Evolutionary conservation across 1,140 invertebrate genomes (phyloP).

Genomic region (Lepidurus couesii): DNA sequence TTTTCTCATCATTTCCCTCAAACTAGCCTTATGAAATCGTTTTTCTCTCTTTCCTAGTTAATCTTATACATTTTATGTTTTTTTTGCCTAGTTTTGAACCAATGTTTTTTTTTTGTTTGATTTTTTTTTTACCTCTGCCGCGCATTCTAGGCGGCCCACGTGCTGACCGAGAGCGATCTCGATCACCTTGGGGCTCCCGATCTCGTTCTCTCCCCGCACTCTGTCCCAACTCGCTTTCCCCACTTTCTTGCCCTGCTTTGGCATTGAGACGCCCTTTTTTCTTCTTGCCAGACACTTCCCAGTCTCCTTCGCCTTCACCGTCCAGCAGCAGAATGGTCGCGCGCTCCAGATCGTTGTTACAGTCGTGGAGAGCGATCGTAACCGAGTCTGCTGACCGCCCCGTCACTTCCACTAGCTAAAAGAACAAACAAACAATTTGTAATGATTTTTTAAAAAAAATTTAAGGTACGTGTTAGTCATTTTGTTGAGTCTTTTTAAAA

Average conservation of each 20-base stretch:
- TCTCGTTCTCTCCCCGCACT: constrained; percentile 44
- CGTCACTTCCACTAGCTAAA: constrained; percentile 46
- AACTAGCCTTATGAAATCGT: neutral
- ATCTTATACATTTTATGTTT: too few species aligned
- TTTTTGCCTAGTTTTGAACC: neutral
- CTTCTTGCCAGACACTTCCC: constrained; percentile 74
- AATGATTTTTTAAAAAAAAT: neutral
- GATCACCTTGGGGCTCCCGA: constrained; percentile 36
- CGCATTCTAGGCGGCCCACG: constrained; percentile 48
- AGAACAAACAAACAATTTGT: constrained; percentile 24
- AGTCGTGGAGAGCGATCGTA: constrained; percentile 47
- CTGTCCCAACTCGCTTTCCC: constrained; percentile 43
- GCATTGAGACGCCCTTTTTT: constrained; percentile 56
- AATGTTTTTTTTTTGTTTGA: constrained; percentile 7
- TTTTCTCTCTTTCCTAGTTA: too few species aligned
- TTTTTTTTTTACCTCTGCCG: constrained; percentile 42
- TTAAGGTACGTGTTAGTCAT: neutral
- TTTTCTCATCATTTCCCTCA: neutral
- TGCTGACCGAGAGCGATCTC: constrained; percentile 41
- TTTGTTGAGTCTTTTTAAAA: neutral
- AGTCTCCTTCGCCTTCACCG: constrained; percentile 60
- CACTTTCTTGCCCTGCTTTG: constrained; percentile 42
- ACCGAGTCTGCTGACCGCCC: constrained; percentile 43
- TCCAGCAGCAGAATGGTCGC: constrained; percentile 73
- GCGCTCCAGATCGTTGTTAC: constrained; percentile 46